phyloP scores from a whole-genome alignment of 2,797 vertebrate genomes.

The Sebastes goodei region DNA sequence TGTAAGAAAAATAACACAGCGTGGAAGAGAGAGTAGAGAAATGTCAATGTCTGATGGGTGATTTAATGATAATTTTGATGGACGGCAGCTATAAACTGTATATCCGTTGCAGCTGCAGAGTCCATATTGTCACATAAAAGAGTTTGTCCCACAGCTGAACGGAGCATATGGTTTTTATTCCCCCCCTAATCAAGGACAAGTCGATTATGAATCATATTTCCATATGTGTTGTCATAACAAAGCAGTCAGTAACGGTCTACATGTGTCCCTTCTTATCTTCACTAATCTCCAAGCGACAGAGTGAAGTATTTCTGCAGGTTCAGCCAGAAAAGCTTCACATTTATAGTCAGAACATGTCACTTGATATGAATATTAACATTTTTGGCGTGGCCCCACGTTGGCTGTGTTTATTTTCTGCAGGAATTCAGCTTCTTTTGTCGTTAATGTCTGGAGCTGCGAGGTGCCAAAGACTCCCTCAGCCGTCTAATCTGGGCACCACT shows the following conservation, averaged over 20 bases:
- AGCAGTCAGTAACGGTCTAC: neutral
- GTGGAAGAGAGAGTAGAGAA: neutral
- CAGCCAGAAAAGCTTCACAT: neutral
- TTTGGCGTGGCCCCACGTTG: conserved; percentile 5
- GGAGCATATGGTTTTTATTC: conserved; percentile 28
- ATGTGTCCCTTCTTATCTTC: neutral
- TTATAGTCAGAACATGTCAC: neutral
- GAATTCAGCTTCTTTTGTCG: conserved; percentile 31
- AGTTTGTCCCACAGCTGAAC: neutral
- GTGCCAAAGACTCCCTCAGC: conserved; percentile 40
- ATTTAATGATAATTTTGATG: neutral
- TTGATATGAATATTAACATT: conserved; percentile 21
- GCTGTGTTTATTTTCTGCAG: conserved; percentile 36
- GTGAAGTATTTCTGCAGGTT: neutral
- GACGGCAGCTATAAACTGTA: neutral
- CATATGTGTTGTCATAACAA: conserved; percentile 42
- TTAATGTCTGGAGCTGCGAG: conserved; percentile 19
- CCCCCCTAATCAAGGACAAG: conserved; percentile 23
- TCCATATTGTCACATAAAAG: neutral
- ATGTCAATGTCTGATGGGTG: neutral
- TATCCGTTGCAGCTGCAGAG: conserved; percentile 3
- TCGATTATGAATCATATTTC: conserved; percentile 42
- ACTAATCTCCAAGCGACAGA: conserved; percentile 16
- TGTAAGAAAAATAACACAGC: neutral
- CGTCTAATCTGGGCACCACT: conserved; percentile 34